Percentiles rank a stretch among this genome's conserved stretches.
These are phyloP conservation scores for Dendrolimus houi DNA, from an alignment of 2,888 invertebrate genomes.

Conservation along the genomic window DNA sequence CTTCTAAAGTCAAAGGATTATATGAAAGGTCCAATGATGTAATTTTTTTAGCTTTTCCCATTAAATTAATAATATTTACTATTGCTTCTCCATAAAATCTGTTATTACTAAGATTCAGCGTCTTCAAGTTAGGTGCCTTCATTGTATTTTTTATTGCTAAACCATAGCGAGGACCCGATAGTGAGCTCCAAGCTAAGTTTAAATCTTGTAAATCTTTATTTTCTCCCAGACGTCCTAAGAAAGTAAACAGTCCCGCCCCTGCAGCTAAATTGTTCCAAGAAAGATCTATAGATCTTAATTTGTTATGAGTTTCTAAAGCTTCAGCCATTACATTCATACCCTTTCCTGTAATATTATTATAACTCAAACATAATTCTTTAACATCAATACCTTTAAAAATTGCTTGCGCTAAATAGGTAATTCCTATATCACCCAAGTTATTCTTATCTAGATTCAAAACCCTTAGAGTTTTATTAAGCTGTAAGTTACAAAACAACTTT, in stretches of 20 bases:
- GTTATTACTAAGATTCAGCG: slow-evolving; percentile 44
- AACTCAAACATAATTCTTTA: slow-evolving; percentile 34
- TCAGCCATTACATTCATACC: slow-evolving; percentile 28
- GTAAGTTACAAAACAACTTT: slow-evolving; percentile 25
- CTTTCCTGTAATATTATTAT: slow-evolving; percentile 37
- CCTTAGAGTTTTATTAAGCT: slow-evolving; percentile 26
- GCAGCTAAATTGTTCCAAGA: slow-evolving; percentile 47
- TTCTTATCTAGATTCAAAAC: slow-evolving; percentile 39
- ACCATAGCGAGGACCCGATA: slow-evolving; percentile 30
- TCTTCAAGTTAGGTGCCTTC: slow-evolving; percentile 25
- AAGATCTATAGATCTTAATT: slow-evolving; percentile 37
- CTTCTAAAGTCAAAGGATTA: slow-evolving; percentile 39
- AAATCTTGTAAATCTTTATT: slow-evolving; percentile 32
- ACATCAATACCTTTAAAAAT: slow-evolving; percentile 31
- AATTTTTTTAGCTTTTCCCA: slow-evolving; percentile 33
- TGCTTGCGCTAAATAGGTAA: slow-evolving; percentile 28
- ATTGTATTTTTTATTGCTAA: slow-evolving; percentile 26
- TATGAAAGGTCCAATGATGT: slow-evolving; percentile 38
- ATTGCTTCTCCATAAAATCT: slow-evolving; percentile 32
- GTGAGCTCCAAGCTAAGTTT: slow-evolving; percentile 46
- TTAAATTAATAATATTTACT: slow-evolving; percentile 14
- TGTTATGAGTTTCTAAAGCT: slow-evolving; percentile 38
- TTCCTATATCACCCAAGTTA: slow-evolving; percentile 34
- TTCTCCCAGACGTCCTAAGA: slow-evolving; percentile 31
- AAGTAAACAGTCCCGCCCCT: slow-evolving; percentile 23